These are phyloP conservation scores for Nineta flava DNA, from an alignment of 2,888 invertebrate genomes.

Conservation along the genomic window DNA sequence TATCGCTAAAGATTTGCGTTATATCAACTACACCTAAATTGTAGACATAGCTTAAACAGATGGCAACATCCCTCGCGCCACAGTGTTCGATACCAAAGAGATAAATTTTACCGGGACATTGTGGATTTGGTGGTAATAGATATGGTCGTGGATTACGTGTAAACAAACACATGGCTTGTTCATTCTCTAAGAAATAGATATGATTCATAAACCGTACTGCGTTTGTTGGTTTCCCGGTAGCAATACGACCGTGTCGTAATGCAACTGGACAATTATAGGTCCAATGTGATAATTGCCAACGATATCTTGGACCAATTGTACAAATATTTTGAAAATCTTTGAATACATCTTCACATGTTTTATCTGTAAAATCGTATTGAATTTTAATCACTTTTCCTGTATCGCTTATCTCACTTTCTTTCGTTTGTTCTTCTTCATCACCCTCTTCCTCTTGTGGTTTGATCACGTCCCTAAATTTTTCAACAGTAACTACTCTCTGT, in stretches of 20 bases:
- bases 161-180: constrained; percentile 34
- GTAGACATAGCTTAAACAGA: constrained; percentile 36
- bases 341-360: constrained; percentile 22
- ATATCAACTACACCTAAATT: no score
- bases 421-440: constrained; percentile 14
- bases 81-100: constrained; percentile 41
- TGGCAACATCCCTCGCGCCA: constrained; percentile 41
- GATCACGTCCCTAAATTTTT: constrained; percentile 17
- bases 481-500: constrained; percentile 22
- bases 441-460: constrained; percentile 8
- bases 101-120: constrained; percentile 39
- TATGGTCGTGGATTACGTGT: constrained; percentile 44
- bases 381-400: constrained; percentile 13
- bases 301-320: constrained; percentile 21
- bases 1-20: no score
- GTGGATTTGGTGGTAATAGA: constrained; percentile 37
- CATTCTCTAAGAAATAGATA: constrained; percentile 39
- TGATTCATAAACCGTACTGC: constrained; percentile 43
- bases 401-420: constrained; percentile 6
- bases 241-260: constrained; percentile 34
- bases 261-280: constrained; percentile 45
- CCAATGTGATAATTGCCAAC: constrained; percentile 39
- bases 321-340: constrained; percentile 18
- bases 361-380: constrained; percentile 13
- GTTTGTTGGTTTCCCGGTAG: constrained; percentile 34